phyloP scores from a whole-genome alignment of 2,888 invertebrate species.

The Byasa hedistus region DNA sequence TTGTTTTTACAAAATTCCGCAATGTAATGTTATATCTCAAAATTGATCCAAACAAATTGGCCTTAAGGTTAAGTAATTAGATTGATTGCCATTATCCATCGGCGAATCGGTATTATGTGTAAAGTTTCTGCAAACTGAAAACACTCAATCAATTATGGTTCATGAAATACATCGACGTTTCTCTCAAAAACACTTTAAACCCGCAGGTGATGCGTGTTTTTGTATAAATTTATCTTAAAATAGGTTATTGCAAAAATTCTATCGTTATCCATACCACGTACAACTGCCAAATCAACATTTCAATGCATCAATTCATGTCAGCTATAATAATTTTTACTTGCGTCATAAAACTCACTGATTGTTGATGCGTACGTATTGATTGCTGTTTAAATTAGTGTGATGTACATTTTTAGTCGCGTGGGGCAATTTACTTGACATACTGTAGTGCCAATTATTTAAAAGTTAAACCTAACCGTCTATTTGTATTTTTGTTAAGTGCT shows the following conservation, averaged over 20 bases:
- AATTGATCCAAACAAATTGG: too few relatives aligned
- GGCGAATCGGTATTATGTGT: too few relatives aligned
- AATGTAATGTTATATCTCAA: too few relatives aligned
- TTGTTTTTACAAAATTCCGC: too few relatives aligned
- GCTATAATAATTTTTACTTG: conserved; percentile 20
- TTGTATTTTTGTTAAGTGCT: conserved; percentile 1
- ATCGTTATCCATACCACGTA: conserved; percentile 13
- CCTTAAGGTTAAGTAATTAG: too few relatives aligned
- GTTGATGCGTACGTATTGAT: conserved; percentile 12
- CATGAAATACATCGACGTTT: too few relatives aligned
- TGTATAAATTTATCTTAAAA: not conserved
- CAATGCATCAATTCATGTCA: conserved; percentile 18
- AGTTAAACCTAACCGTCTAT: conserved; percentile 10
- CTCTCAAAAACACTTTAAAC: not conserved
- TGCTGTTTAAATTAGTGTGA: conserved; percentile 12
- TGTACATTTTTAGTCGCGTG: conserved; percentile 4
- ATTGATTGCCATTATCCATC: too few relatives aligned
- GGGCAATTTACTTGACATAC: conserved; percentile 14
- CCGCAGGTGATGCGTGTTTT: not conserved
- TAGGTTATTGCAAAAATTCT: conserved; percentile 1
- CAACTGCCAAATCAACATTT: conserved; percentile 14
- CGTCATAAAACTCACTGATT: conserved; percentile 21
- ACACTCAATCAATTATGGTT: too few relatives aligned
- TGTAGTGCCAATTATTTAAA: conserved; percentile 15
- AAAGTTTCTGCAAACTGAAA: too few relatives aligned